These are phyloP conservation scores for Palythoa grandis DNA, from an alignment of 92 coral and sea anemone species.

Conservation along the genomic window DNA sequence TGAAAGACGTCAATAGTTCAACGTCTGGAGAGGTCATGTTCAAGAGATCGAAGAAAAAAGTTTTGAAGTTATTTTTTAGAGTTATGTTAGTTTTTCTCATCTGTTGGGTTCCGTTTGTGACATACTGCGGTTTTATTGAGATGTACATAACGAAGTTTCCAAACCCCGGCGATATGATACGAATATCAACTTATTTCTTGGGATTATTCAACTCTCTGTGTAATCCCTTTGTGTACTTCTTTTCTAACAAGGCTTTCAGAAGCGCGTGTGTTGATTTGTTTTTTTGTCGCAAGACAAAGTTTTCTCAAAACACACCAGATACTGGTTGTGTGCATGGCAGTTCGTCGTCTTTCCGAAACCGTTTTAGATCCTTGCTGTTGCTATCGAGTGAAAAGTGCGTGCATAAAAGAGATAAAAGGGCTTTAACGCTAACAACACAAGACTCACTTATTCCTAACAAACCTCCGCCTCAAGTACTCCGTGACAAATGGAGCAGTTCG, in stretches of 20 bases:
- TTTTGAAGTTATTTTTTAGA: slow-evolving; percentile 54
- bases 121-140: slow-evolving; percentile 65
- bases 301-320: slow-evolving; percentile 21
- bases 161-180: slow-evolving; percentile 60
- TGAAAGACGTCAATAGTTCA: slow-evolving; percentile 29
- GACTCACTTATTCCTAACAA: no score
- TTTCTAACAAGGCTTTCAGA: slow-evolving; percentile 55
- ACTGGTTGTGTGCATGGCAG: slow-evolving; percentile 23
- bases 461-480: no score
- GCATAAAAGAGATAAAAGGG: not conserved
- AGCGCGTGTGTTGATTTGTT: slow-evolving; percentile 55
- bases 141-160: slow-evolving; percentile 54
- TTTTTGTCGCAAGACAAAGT: slow-evolving; percentile 47
- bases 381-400: not conserved
- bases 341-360: not conserved
- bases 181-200: slow-evolving; percentile 56
- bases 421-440: no score
- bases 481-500: no score
- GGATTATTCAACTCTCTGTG: slow-evolving; percentile 62
- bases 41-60: slow-evolving; percentile 66
- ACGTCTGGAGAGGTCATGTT: slow-evolving; percentile 45
- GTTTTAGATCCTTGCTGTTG: not conserved
- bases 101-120: slow-evolving; percentile 70
- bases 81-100: slow-evolving; percentile 56
- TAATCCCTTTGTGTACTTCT: slow-evolving; percentile 70